Evolutionary conservation across 2,888 invertebrate genomes (phyloP).

Genomic region (Hipparchia semele): DNA sequence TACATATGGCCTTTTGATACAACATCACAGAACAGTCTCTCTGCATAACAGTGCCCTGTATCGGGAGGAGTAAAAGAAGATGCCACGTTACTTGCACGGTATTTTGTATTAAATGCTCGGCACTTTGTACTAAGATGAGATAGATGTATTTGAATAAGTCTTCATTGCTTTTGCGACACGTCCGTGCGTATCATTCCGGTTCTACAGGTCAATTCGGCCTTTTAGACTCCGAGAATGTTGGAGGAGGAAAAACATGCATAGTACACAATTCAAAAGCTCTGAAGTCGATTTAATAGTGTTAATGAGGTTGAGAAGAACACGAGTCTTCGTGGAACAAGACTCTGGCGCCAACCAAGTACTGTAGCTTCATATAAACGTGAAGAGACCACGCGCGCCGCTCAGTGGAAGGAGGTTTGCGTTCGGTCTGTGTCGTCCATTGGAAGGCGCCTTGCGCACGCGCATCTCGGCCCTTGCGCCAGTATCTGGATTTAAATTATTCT

Average conservation of each 20-base stretch:
- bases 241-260: constrained; percentile 36
- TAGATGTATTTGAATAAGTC: not conserved
- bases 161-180: not conserved
- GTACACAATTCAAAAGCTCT: constrained; percentile 41
- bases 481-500: constrained; percentile 52
- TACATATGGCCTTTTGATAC: too few relatives aligned
- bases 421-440: constrained; percentile 60
- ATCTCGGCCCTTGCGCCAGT: constrained; percentile 51
- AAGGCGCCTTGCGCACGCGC: constrained; percentile 66
- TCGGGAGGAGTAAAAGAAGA: too few relatives aligned
- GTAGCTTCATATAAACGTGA: constrained; percentile 51
- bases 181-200: not conserved
- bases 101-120: too few relatives aligned
- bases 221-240: constrained; percentile 9
- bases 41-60: too few relatives aligned
- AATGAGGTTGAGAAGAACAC: constrained; percentile 45
- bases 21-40: too few relatives aligned
- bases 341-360: constrained; percentile 43
- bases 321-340: constrained; percentile 41
- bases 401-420: constrained; percentile 69
- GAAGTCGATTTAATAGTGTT: constrained; percentile 41
- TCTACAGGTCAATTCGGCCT: not conserved
- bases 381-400: constrained; percentile 62
- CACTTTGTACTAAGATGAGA: too few relatives aligned
- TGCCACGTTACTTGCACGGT: too few relatives aligned